Base-by-base conservation (phyloP, 2,797 vertebrate genomes). In the Enteromius argenteus region DNA sequence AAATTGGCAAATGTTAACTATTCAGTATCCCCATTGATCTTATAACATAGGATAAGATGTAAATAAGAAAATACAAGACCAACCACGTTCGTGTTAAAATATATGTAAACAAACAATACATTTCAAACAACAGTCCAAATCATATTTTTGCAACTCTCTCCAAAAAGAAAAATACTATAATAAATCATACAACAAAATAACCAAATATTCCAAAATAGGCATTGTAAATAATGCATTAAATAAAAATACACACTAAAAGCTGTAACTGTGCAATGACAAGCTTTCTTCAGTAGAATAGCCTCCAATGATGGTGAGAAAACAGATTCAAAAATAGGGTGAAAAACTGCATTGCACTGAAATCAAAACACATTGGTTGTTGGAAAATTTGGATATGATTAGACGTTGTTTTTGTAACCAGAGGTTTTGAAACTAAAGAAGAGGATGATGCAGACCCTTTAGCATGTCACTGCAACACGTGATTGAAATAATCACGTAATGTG, bases 151-250 rank as follows among this genome's bases (percentile, higher is more conserved):
- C 0, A 39, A n/a, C 14, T 23, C 7, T 9, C 5, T 75, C 14
- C 15, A 21, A 78, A 58, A 58, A 42, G 4, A 51, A 72, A 69
- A 10, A 21, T 1, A 23, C 21, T 23, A 6, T 10, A 49, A 10
- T 1, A 51, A 23, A 49, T 4, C 39, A 77, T 15, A 60, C 51
- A 60, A 44, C 23, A 53, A 39, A 68, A 35, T 23, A 30, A 46
- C 27, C 23, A 42, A 44, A 11, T 35, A 19, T 19, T 67, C 23
- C 2, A 17, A 76, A 58, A 76, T 23, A 17, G 6, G 6, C 19
- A 68, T 37, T 2, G 71, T 71, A 71, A 71, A 71, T 80, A 71
- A 42, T 19, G 4, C 66, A 27, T 80, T 71, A 68, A 37, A 53
- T 39, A 30, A 53, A 42, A 49, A 49, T 35, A 49, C 30, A 79